phyloP scores from a whole-genome alignment of 2,113 vertebrate species.

The Macrotis lagotis region DNA sequence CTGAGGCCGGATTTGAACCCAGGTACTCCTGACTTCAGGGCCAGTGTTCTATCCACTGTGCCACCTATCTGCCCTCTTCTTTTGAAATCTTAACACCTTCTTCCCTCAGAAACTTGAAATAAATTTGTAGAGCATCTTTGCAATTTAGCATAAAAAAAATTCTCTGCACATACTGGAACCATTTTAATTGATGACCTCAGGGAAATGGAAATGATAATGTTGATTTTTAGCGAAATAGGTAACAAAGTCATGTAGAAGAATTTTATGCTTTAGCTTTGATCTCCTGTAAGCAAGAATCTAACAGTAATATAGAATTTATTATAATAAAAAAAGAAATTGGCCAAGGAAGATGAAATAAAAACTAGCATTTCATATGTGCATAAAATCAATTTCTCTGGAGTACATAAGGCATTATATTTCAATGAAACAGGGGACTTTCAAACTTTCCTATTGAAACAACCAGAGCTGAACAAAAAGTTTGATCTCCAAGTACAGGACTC shows the following conservation, averaged over 20 bases:
- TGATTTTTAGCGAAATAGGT: conserved; percentile 51
- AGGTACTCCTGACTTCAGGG: too few species aligned
- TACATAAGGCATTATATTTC: background rate
- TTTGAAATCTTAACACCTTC: background rate
- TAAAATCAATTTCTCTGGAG: background rate
- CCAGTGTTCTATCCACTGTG: too few species aligned
- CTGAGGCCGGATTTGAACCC: too few species aligned
- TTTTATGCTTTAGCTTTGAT: conserved; percentile 38
- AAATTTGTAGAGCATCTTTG: conserved; percentile 30
- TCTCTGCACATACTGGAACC: conserved; percentile 34
- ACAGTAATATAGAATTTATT: background rate
- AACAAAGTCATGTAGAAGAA: conserved; percentile 10
- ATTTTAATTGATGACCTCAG: conserved; percentile 43
- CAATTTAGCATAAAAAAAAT: background rate
- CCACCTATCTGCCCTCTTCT: too few species aligned
- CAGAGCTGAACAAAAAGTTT: too few species aligned
- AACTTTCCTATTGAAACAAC: too few species aligned
- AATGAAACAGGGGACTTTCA: too few species aligned
- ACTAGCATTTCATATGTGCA: background rate
- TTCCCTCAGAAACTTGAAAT: conserved; percentile 46
- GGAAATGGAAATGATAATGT: conserved; percentile 40
- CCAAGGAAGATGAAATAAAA: background rate
- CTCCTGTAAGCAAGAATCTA: conserved; percentile 40
- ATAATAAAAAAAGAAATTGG: background rate
- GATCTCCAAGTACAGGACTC: too few species aligned